phyloP scores from a whole-genome alignment of 2,797 vertebrate genomes.

The Danio tinwini region DNA sequence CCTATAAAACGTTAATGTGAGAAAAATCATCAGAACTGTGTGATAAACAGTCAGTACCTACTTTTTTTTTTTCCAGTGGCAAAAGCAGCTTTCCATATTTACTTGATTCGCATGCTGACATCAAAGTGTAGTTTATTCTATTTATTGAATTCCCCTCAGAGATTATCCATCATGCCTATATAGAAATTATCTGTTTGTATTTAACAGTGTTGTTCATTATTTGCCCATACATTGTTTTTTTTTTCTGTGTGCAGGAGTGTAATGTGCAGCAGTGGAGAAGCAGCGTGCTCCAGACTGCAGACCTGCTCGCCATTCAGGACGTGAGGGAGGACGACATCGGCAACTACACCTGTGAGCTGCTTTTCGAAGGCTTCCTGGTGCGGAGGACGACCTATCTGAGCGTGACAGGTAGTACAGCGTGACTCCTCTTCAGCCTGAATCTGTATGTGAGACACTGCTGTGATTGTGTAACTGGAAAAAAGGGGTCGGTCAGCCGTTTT shows the following conservation, averaged over 20 bases:
- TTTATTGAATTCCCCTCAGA: constrained; percentile 22
- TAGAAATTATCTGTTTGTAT: constrained; percentile 7
- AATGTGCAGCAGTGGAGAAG: constrained; percentile 90
- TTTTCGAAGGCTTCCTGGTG: constrained; percentile 91
- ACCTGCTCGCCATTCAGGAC: constrained; percentile 89
- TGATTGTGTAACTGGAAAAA: background rate
- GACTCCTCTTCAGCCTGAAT: background rate
- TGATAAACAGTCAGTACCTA: no score
- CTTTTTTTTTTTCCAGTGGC: no score
- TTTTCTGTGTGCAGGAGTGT: constrained; percentile 84
- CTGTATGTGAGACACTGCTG: background rate
- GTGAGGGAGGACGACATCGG: constrained; percentile 98
- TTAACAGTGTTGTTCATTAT: background rate
- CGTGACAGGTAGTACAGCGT: constrained; percentile 86
- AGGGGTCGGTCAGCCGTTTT: background rate
- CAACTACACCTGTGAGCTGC: constrained; percentile 97
- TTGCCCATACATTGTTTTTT: background rate
- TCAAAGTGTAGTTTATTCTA: background rate
- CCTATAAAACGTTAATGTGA: no score
- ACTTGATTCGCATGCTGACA: constrained; percentile 13
- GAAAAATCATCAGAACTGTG: no score
- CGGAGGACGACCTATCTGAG: constrained; percentile 93
- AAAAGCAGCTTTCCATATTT: no score
- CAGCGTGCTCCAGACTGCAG: constrained; percentile 88
- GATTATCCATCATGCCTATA: background rate